A percentile compares a stretch with the other conserved stretches of the same genome.
phyloP scores from a whole-genome alignment of 1,140 invertebrate species.

The Hesperophylax magnus region DNA sequence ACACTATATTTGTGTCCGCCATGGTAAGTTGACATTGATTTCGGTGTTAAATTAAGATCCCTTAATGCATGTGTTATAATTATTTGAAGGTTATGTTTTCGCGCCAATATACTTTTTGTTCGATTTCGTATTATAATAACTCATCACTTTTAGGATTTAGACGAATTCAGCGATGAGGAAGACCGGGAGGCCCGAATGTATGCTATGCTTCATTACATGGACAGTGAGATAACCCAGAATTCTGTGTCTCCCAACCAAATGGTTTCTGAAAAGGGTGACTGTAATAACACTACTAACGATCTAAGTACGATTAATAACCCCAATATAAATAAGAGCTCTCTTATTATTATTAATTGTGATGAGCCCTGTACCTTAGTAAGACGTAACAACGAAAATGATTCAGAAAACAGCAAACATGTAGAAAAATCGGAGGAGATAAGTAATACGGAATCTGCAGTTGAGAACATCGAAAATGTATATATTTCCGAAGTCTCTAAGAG shows the following conservation, averaged over 20 bases:
- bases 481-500: neutral
- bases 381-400: too few relatives aligned
- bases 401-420: too few relatives aligned
- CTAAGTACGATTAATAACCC: neutral
- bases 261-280: neutral
- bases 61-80: neutral
- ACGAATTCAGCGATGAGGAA: conserved; percentile 61
- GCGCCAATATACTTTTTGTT: neutral
- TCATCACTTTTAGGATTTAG: conserved; percentile 42
- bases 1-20: neutral
- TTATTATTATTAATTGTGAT: too few relatives aligned
- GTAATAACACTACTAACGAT: neutral
- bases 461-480: too few relatives aligned
- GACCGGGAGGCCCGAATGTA: conserved; percentile 67
- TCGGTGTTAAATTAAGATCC: neutral
- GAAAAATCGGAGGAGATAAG: too few relatives aligned
- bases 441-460: too few relatives aligned
- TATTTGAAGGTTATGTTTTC: conserved; percentile 13
- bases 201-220: conserved; percentile 66
- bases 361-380: too few relatives aligned
- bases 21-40: conserved; percentile 5
- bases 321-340: too few relatives aligned
- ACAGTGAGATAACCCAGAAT: conserved; percentile 58
- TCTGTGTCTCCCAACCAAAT: neutral
- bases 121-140: neutral